Percentiles rank a stretch among this genome's conserved stretches.
These are phyloP conservation scores for Cathartes aura DNA, from an alignment of 2,113 vertebrate genomes.

Conservation along the genomic window DNA sequence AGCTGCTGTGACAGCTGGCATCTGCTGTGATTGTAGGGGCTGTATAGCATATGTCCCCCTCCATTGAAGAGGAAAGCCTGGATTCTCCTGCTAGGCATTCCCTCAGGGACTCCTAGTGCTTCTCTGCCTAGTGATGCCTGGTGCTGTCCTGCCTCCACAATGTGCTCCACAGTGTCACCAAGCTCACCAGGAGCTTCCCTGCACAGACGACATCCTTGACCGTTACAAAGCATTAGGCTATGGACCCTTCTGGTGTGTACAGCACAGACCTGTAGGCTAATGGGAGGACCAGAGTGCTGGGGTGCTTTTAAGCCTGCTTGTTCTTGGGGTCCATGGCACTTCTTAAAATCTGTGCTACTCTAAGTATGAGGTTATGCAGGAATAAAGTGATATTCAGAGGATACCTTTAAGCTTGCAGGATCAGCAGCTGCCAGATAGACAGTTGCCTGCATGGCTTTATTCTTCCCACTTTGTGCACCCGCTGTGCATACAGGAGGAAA, in stretches of 20 bases:
- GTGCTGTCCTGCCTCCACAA: not conserved
- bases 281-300: not conserved
- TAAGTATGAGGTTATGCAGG: not conserved
- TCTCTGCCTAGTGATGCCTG: not conserved
- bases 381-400: not conserved
- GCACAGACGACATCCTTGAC: not conserved
- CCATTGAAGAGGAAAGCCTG: not conserved
- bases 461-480: not conserved
- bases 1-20: not conserved
- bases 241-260: not conserved
- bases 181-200: not conserved
- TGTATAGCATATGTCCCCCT: not conserved
- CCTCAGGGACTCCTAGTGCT: not conserved
- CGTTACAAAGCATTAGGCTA: not conserved
- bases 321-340: not conserved
- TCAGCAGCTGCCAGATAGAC: not conserved
- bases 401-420: not conserved
- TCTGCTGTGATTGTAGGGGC: not conserved
- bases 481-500: not conserved
- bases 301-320: not conserved
- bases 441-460: not conserved
- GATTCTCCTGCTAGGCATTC: not conserved
- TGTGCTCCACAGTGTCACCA: not conserved
- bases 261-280: not conserved
- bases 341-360: not conserved